A percentile compares a stretch with the other conserved stretches of the same genome.
Evolutionary conservation across 2,888 invertebrate genomes (phyloP).

Genomic region (Chymomyza procnemis): DNA sequence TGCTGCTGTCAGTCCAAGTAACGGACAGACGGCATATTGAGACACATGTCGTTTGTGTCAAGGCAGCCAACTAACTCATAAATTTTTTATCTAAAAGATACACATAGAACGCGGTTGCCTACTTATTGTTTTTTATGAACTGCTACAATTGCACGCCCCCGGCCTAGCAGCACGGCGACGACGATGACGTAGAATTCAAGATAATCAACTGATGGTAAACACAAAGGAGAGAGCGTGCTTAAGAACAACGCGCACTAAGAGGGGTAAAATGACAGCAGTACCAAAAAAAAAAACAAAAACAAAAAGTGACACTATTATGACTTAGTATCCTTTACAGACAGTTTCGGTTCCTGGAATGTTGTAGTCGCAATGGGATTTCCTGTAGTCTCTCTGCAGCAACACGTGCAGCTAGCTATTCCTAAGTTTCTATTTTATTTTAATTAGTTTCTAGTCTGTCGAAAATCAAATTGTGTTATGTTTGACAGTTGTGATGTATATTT

Average conservation of each 20-base stretch:
- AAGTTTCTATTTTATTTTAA: not conserved
- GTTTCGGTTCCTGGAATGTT: slow-evolving; percentile 37
- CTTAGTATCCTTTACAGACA: slow-evolving; percentile 47
- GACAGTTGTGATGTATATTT: slow-evolving; percentile 1
- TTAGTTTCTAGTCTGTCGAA: not conserved
- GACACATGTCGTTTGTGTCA: slow-evolving; percentile 56
- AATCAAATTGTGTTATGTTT: slow-evolving; percentile 23
- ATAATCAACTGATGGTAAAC: slow-evolving; percentile 13
- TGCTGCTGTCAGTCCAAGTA: slow-evolving; percentile 50
- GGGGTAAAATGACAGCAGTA: slow-evolving; percentile 13
- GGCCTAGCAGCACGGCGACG: not conserved
- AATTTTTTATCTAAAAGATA: slow-evolving; percentile 59
- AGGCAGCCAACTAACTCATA: slow-evolving; percentile 53
- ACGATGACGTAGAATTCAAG: not conserved
- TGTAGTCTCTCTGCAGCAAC: slow-evolving; percentile 30
- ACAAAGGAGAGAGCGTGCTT: slow-evolving; percentile 7
- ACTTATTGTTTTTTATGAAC: slow-evolving; percentile 71
- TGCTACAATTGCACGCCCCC: slow-evolving; percentile 61
- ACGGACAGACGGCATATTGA: slow-evolving; percentile 38
- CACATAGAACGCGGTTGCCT: slow-evolving; percentile 23
- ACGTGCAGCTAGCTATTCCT: slow-evolving; percentile 34
- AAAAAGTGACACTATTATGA: slow-evolving; percentile 46
- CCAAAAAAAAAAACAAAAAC: no score
- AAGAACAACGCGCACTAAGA: not conserved
- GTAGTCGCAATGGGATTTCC: slow-evolving; percentile 43